Evolutionary conservation across 2,797 vertebrate genomes (phyloP), one percentile per base, ranked within the genome.

Genomic region (Taenioides sp.): DNA sequence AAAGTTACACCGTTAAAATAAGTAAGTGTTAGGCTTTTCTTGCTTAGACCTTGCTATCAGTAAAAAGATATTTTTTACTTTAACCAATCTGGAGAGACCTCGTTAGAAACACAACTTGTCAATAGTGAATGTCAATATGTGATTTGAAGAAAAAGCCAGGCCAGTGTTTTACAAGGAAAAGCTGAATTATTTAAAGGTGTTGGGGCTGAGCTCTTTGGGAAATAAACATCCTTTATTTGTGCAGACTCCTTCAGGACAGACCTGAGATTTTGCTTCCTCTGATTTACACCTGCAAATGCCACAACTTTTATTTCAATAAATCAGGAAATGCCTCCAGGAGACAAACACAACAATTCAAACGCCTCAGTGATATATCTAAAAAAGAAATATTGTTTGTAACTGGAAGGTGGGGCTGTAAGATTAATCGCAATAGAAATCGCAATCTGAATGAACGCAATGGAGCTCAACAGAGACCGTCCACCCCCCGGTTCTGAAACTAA

Each of bases 101-200:
- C 1, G 28, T 31, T 20, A 20, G 28, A 31, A 55, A 49, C 25
- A 65, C 43, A 23, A 65, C 40, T 49, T 25, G 62, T 31, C 28
- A 4, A 27, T 27, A 43, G n/a, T 12, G 31, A 47, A 25, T 65
- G 63, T 16, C 63, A 65, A 22, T 10, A 65, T 23, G 4, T 27
- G 65, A 67, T 40, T 31, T 50, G 61, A 12, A 9, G 74, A 28
- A 27, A 69, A 59, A 5, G 9, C 2, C 65, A 11, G 59, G 50
- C 22, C 2, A 34, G 64, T 25, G 62, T 60, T 68, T 55, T 31
- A 64, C 43, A 60, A 31, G 22, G 2, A 2, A 62, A 9, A 57
- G 17, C 31, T 62, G 14, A 76, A 80, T 74, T 34, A 83, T 78
- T 67, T 16, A 83, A 55, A 11, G 2, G 31, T 27, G 34, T 57